These are phyloP conservation scores for Dysdera silvatica DNA, from an alignment of 1,140 invertebrate species.

Conservation along the genomic window DNA sequence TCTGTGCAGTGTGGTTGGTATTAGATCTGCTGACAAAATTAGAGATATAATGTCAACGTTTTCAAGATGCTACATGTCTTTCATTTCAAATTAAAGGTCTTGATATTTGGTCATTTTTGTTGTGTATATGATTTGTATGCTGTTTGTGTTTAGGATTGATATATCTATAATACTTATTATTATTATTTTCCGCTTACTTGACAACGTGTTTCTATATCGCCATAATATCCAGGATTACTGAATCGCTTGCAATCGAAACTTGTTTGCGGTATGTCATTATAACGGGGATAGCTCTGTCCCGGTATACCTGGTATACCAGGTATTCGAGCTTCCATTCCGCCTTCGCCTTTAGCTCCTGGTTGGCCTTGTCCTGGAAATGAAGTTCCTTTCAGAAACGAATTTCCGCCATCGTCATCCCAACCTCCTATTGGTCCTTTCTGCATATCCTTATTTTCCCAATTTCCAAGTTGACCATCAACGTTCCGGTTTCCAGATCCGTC, in stretches of 20 bases:
- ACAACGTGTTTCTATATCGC: constrained; percentile 45
- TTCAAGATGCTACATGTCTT: too few relatives aligned
- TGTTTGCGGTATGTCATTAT: constrained; percentile 41
- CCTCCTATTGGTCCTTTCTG: constrained; percentile 4
- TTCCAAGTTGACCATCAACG: too few relatives aligned
- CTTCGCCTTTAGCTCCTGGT: background rate
- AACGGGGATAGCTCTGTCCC: constrained; percentile 46
- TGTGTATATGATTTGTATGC: background rate
- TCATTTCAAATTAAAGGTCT: too few relatives aligned
- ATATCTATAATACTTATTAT: background rate
- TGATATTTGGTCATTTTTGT: background rate
- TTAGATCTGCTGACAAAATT: too few relatives aligned
- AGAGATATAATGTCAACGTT: too few relatives aligned
- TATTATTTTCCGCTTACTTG: constrained; percentile 39
- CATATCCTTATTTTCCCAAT: too few relatives aligned
- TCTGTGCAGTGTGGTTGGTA: too few relatives aligned
- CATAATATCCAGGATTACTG: constrained; percentile 46
- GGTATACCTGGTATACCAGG: constrained; percentile 41
- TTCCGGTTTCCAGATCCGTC: too few relatives aligned
- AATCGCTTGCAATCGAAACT: constrained; percentile 43
- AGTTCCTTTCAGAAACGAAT: too few relatives aligned
- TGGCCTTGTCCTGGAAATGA: background rate
- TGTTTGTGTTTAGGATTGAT: background rate
- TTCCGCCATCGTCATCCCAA: constrained; percentile 5
- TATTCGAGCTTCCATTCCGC: constrained; percentile 2